A percentile compares a stretch with the other conserved stretches of the same genome.
phyloP scores from a whole-genome alignment of 2,797 vertebrate species.

The Kryptolebias ocellatus region DNA sequence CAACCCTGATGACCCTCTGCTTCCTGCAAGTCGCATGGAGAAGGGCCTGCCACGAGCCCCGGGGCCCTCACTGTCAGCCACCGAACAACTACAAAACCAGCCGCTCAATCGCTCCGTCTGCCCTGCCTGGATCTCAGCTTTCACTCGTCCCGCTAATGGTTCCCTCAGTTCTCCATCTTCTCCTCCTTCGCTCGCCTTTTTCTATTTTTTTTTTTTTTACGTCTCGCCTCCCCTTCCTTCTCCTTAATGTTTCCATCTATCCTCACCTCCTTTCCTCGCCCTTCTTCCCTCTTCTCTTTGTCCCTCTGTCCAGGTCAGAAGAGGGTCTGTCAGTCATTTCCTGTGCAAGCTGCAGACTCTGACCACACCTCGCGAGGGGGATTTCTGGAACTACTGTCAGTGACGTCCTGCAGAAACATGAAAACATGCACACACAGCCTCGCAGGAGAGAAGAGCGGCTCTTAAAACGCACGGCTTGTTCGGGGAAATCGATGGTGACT shows the following conservation, averaged over 20 bases:
- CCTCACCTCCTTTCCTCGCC: conserved; percentile 59
- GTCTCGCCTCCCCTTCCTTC: conserved; percentile 17
- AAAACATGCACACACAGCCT: conserved; percentile 40
- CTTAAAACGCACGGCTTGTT: conserved; percentile 18
- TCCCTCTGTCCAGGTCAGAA: conserved; percentile 77
- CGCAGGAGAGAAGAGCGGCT: not conserved
- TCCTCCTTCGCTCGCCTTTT: not conserved
- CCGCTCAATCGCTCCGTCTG: not conserved
- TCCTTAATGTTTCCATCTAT: conserved; percentile 40
- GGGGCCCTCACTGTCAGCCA: conserved; percentile 75
- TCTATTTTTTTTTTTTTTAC: conserved; percentile 10
- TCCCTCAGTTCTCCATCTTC: not conserved
- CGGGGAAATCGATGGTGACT: conserved; percentile 25
- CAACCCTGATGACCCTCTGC: conserved; percentile 85
- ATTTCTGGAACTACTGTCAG: conserved; percentile 58
- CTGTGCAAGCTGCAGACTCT: conserved; percentile 60
- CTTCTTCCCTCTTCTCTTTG: conserved; percentile 64
- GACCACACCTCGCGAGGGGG: conserved; percentile 75
- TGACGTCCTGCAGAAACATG: conserved; percentile 37
- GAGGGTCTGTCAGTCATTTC: conserved; percentile 79
- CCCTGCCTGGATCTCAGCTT: conserved; percentile 31
- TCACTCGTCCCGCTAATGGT: not conserved
- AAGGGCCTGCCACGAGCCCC: conserved; percentile 85
- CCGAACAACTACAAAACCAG: conserved; percentile 49
- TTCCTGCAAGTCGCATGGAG: conserved; percentile 90